Conservation (phyloP, 2,113 vertebrate genomes). For the Jaculus jaculus region DNA sequence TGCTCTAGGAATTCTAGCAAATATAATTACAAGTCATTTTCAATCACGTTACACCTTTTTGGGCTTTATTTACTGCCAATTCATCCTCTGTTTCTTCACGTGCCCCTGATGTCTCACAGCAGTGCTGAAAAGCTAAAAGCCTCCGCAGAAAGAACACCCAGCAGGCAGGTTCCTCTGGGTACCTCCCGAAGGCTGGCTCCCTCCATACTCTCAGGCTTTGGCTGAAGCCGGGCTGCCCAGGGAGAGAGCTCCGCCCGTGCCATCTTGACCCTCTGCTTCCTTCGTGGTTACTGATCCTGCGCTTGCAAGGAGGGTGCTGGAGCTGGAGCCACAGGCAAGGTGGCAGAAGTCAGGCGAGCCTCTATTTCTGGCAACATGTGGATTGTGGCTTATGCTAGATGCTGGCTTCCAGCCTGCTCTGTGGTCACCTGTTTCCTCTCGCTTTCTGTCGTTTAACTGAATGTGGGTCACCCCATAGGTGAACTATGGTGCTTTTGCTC, state of each 20-base stretch:
- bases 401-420: background rate
- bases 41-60: background rate
- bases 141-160: background rate
- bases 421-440: background rate
- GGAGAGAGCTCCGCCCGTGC: background rate
- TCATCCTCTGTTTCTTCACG: background rate
- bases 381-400: no score
- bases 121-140: background rate
- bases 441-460: background rate
- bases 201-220: background rate
- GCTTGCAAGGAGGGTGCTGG: background rate
- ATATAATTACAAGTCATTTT: background rate
- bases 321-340: background rate
- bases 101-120: background rate
- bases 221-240: background rate
- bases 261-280: background rate
- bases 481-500: background rate
- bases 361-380: background rate
- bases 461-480: background rate
- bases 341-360: background rate
- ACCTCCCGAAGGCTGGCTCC: no score
- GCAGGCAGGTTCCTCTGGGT: no score
- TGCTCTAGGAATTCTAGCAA: background rate
- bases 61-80: background rate
- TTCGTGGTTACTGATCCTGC: background rate